Base-by-base conservation (phyloP, 2,888 invertebrate species). In the Euzophera pinguis region DNA sequence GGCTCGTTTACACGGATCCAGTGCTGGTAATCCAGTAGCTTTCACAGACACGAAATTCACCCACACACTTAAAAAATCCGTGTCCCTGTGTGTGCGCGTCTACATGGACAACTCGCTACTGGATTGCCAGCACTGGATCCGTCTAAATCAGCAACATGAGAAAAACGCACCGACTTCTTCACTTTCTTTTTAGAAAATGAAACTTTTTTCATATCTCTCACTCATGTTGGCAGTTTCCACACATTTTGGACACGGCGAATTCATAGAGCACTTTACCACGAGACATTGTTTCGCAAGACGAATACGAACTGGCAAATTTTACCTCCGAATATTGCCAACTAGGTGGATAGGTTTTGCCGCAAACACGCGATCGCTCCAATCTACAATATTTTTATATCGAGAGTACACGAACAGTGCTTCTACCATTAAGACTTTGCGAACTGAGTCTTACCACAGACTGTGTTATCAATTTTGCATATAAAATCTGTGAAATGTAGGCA, bases 311-410 rank as follows among this genome's bases (percentile, higher is more conserved):
- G 81, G 70, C 82, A 79, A 76, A 78, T 34, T 32, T 45, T 72
- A 75, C 75, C 76, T 71, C 69, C 64, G 74, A 77, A 76, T 72
- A 78, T 82, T 78, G 79, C 75, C 76, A 79, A 83, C 81, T 80
- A 72, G 78, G 78, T 82, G 78, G 80, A 78, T 84, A 85, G 81
- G 75, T 84, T 84, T 81, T 78, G 78, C 78, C 71, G 71, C 72
- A 71, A 75, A 67, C 88, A 86, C 87, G 87, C 87, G 85, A 88
- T 81, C 76, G 62, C 71, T 71, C 65, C 70, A 65, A 69, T 69
- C 66, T 67, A 22, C 22, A 22, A 22, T 62, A 73, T 71, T 69
- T 65, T 72, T 69, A 75, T 70, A 76, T 75, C 70, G 66, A 73
- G 59, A 66, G 66, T 69, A 65, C 73, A 75, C 69, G 75, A 76